Conservation (phyloP, 2,113 vertebrate species). For the Anhinga anhinga region DNA sequence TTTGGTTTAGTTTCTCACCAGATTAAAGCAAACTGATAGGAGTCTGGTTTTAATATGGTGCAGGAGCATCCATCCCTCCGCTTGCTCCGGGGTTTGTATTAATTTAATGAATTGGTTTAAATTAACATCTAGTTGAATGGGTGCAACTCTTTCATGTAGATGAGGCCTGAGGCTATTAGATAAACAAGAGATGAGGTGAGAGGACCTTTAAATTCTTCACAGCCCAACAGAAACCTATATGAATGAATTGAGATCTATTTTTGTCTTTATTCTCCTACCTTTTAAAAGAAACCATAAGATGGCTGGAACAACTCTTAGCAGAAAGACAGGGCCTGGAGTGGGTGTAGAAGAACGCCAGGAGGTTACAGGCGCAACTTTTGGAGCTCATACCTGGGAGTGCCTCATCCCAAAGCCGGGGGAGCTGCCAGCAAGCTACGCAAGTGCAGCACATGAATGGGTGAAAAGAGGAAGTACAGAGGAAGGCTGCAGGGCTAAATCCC, state of each 20-base stretch:
- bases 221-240: neutral
- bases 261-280: neutral
- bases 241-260: neutral
- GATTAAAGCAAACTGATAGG: constrained; percentile 43
- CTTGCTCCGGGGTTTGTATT: neutral
- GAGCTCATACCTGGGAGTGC: neutral
- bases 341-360: neutral
- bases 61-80: neutral
- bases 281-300: neutral
- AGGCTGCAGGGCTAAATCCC: constrained; percentile 45
- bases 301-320: neutral
- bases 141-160: constrained; percentile 34
- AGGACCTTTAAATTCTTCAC: constrained; percentile 22
- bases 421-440: constrained; percentile 15
- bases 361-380: neutral
- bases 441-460: constrained; percentile 3
- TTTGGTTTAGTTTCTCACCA: constrained; percentile 51
- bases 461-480: constrained; percentile 1
- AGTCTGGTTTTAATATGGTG: neutral
- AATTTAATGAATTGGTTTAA: constrained; percentile 49
- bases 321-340: neutral
- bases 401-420: neutral
- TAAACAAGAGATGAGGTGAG: constrained; percentile 45
- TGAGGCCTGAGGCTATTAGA: constrained; percentile 21
- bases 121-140: constrained; percentile 29